Evolutionary conservation across 1,140 invertebrate species (phyloP), one percentile per base, ranked within the genome.

Genomic region (Drosophila saltans): DNA sequence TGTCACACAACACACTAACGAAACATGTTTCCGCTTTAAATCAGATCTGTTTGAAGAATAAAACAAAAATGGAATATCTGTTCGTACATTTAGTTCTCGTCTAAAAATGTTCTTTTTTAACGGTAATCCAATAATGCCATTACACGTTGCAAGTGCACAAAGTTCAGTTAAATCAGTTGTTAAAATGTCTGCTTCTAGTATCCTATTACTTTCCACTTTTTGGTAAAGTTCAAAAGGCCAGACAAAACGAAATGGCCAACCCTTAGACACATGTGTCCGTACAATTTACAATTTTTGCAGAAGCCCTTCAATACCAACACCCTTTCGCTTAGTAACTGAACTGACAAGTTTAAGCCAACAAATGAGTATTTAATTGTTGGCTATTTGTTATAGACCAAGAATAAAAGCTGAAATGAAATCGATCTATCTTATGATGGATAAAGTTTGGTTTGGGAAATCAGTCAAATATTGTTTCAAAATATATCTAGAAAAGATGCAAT

Each of bases 111-210:
- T 33, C 21, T 62, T 11, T 28, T n/a, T 24, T 21, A 2, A 26
- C 6, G 24, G 28, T 26, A 45, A 55, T 72, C 24, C 52, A 21
- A 48, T 48, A 7, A 3, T 48, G 45, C 16, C 45, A 48, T 2
- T 6, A 26, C 8, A 26, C 45, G 45, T 10, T 26, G 45, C 45
- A 52, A 26, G 84, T 66, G 74, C 83, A 65, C 26, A 64, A 6
- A 83, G 84, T 84, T 89, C 78, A 90, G 84, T 90, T 89, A 89
- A 89, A 90, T 89, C 80, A 80, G 71, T 71, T 84, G 85, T 81
- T 69, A 89, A 89, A 89, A 68, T 84, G 65, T 65, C 52, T 41
- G 7, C 26, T 16, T 39, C 9, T 24, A 1, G 66, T 66, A 56
- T 72, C 75, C 40, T 24, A 68, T 65, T 84, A 74, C 69, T 48